phyloP scores from a whole-genome alignment of 2,797 vertebrate genomes.

The Coregonus sp. region DNA sequence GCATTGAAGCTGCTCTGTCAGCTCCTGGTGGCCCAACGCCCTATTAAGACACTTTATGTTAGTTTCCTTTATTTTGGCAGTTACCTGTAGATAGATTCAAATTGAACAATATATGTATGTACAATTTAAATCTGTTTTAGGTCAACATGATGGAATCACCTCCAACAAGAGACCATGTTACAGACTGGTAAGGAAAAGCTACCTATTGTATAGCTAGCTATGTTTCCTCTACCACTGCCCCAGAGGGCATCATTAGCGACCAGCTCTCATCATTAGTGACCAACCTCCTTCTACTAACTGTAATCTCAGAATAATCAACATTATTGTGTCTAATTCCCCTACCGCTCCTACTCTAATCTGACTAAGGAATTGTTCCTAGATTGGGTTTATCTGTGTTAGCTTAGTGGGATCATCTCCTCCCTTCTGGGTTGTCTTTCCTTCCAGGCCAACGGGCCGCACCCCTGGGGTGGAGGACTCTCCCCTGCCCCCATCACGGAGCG shows the following conservation, averaged over 20 bases:
- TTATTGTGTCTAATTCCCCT: constrained; percentile 30
- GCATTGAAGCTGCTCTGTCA: too few relatives aligned
- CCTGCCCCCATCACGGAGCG: constrained; percentile 85
- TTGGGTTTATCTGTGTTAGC: neutral
- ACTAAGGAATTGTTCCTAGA: constrained; percentile 16
- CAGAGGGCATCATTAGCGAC: too few relatives aligned
- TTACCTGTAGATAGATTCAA: too few relatives aligned
- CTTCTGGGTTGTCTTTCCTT: neutral
- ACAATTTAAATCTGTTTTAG: neutral
- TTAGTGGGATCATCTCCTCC: neutral
- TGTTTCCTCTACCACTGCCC: neutral
- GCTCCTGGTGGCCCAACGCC: too few relatives aligned
- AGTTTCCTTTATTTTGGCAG: too few relatives aligned
- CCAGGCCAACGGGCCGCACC: constrained; percentile 14
- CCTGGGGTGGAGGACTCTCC: constrained; percentile 71
- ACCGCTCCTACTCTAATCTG: constrained; percentile 28
- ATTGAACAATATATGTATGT: too few relatives aligned
- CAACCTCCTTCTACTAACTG: neutral
- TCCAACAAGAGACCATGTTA: constrained; percentile 46
- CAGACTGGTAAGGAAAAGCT: constrained; percentile 55
- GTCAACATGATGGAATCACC: constrained; percentile 57
- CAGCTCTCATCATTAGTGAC: neutral
- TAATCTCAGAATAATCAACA: constrained; percentile 5
- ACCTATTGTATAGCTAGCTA: neutral
- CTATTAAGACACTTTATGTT: too few relatives aligned